Conservation (phyloP, 2,797 vertebrate species). For the Poeciliopsis paucimaculata region DNA sequence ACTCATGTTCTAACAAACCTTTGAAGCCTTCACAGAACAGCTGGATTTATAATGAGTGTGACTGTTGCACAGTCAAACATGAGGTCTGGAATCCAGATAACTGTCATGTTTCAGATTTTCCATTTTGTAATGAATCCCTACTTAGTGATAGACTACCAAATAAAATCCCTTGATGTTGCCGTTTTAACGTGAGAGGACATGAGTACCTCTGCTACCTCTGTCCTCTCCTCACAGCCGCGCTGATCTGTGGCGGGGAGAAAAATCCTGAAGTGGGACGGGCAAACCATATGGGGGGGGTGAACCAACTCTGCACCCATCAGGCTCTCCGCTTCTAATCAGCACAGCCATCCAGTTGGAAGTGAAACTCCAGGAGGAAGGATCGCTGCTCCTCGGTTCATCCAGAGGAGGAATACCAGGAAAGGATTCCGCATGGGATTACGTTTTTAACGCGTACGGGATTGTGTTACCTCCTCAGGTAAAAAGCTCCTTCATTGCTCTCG, state of each 20-base stretch:
- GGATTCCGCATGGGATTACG: slow-evolving; percentile 38
- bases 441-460: slow-evolving; percentile 42
- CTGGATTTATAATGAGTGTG: slow-evolving; percentile 1
- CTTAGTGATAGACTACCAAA: background rate
- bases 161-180: background rate
- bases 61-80: background rate
- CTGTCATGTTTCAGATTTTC: background rate
- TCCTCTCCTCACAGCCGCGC: slow-evolving; percentile 40
- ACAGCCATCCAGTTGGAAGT: slow-evolving; percentile 59
- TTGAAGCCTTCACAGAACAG: background rate
- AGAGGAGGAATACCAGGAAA: background rate
- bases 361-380: slow-evolving; percentile 65
- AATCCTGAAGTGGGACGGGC: slow-evolving; percentile 53
- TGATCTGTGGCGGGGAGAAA: slow-evolving; percentile 46
- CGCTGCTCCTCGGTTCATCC: slow-evolving; percentile 7
- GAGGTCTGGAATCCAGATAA: background rate
- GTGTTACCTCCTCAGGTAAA: slow-evolving; percentile 62
- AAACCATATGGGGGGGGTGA: slow-evolving; percentile 34
- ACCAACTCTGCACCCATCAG: slow-evolving; percentile 61
- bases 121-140: background rate
- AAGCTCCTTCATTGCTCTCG: slow-evolving; percentile 28
- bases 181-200: background rate
- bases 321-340: slow-evolving; percentile 74
- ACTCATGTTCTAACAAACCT: background rate
- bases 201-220: slow-evolving; percentile 18